Evolutionary conservation across 2,888 invertebrate genomes (phyloP).

Genomic region (Pyrochroa serraticornis): DNA sequence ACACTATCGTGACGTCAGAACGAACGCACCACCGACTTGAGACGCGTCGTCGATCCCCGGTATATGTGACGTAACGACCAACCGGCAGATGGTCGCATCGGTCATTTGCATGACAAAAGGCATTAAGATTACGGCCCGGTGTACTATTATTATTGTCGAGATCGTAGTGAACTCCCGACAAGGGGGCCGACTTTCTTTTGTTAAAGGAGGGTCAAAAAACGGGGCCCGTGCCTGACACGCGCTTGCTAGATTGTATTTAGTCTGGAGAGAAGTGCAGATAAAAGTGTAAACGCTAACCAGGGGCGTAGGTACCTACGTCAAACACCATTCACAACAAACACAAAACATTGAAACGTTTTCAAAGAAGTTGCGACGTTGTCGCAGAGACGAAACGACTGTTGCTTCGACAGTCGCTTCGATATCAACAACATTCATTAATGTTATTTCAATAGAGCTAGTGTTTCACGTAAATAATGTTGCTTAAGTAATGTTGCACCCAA

Average conservation of each 20-base stretch:
- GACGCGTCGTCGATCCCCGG: slow-evolving; percentile 37
- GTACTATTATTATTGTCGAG: slow-evolving; percentile 41
- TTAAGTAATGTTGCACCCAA: too few species aligned
- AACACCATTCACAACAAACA: too few species aligned
- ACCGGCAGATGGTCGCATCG: slow-evolving; percentile 52
- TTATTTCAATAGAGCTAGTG: too few species aligned
- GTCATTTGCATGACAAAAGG: slow-evolving; percentile 57
- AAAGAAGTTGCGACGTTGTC: too few species aligned
- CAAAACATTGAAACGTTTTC: too few species aligned
- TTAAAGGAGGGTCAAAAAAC: slow-evolving; percentile 52
- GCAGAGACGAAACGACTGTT: neutral
- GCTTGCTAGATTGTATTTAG: slow-evolving; percentile 55
- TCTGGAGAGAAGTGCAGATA: slow-evolving; percentile 50
- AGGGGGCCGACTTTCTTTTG: slow-evolving; percentile 56
- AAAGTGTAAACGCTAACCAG: slow-evolving; percentile 50
- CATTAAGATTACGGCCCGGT: slow-evolving; percentile 58
- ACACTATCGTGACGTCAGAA: slow-evolving; percentile 42
- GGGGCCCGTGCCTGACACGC: slow-evolving; percentile 58
- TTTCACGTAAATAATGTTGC: too few species aligned
- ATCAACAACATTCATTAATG: neutral
- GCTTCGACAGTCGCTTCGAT: neutral
- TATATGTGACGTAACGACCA: slow-evolving; percentile 41
- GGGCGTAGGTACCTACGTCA: slow-evolving; percentile 36
- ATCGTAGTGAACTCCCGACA: slow-evolving; percentile 44
- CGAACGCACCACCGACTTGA: slow-evolving; percentile 36